Conservation (phyloP, 1,140 invertebrate species). For the Bombyx mori region ASM3026992v2 NC_085132.1:11243501-11244000, state of each 20-base stretch:
- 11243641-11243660: conserved; percentile 28
- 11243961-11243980: too few relatives aligned
- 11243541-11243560: conserved; percentile 39
- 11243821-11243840: conserved; percentile 73
- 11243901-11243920: too few relatives aligned
- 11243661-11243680: too few relatives aligned
- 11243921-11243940: too few relatives aligned
- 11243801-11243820: conserved; percentile 77
- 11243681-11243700: too few relatives aligned
- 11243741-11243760: conserved; percentile 60
- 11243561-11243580: conserved; percentile 69
- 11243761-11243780: conserved; percentile 42
- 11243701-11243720: background rate
- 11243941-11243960: too few relatives aligned
- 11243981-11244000: too few relatives aligned
- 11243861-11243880: background rate
- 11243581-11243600: conserved; percentile 72
- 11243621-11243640: conserved; percentile 35
- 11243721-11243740: conserved; percentile 49
- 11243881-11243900: too few relatives aligned
- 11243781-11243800: conserved; percentile 60
- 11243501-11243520: too few relatives aligned
- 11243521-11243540: too few relatives aligned
- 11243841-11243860: conserved; percentile 74
- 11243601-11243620: conserved; percentile 52